Percentiles rank a stretch among this genome's conserved stretches.
Evolutionary conservation across 2,113 vertebrate genomes (phyloP).

Genomic region (Mixornis gularis): DNA sequence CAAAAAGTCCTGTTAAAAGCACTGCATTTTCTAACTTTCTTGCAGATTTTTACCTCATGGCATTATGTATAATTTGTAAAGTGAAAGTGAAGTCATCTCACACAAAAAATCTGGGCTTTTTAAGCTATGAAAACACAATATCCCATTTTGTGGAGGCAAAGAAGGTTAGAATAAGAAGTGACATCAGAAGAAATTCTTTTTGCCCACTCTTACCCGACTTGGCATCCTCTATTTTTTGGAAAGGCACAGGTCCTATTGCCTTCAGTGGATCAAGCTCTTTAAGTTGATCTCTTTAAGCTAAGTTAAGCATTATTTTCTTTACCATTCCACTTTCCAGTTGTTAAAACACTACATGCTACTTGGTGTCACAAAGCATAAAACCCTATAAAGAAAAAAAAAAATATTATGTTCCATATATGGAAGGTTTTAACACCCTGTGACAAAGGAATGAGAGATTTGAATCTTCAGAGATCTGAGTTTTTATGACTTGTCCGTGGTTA

Average conservation of each 20-base stretch:
- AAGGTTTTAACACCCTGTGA: background rate
- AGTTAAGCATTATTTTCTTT: background rate
- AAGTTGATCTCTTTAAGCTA: background rate
- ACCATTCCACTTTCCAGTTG: background rate
- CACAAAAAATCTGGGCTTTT: background rate
- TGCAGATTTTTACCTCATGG: background rate
- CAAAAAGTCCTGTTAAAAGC: background rate
- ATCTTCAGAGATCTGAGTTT: background rate
- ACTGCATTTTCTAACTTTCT: background rate
- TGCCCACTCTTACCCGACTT: background rate
- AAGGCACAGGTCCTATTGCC: background rate
- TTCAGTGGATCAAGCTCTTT: background rate
- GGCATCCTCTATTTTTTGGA: background rate
- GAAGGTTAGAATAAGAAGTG: background rate
- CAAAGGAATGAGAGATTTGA: background rate
- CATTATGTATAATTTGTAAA: background rate
- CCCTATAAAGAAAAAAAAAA: background rate
- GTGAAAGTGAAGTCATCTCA: background rate
- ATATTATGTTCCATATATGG: background rate
- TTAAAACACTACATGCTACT: background rate
- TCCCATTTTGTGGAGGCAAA: background rate
- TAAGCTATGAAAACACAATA: background rate
- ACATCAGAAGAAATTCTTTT: background rate
- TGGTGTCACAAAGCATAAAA: background rate
- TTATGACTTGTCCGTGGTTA: background rate